Evolutionary conservation across 92 coral and sea anemone genomes (phyloP).

Genomic region (Montipora capitata): DNA sequence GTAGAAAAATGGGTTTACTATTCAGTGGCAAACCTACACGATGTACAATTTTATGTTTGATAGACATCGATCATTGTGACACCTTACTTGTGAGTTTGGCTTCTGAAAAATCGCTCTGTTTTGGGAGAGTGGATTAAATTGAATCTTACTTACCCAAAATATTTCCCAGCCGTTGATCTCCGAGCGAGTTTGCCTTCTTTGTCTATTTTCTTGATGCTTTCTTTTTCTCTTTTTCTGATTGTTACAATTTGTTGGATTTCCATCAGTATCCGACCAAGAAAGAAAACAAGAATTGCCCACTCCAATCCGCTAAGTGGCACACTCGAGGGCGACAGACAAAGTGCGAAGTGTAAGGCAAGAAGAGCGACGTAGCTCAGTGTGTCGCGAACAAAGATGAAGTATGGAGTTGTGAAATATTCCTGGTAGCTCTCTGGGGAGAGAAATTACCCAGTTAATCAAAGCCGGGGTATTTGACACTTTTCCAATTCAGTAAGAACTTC

Average conservation of each 20-base stretch:
- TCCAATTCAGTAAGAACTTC: too few relatives aligned
- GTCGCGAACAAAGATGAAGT: conserved; percentile 64
- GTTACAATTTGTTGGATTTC: conserved; percentile 39
- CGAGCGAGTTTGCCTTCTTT: too few relatives aligned
- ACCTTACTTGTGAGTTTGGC: too few relatives aligned
- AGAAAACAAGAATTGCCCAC: conserved; percentile 72
- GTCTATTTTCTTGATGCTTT: too few relatives aligned
- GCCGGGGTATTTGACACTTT: too few relatives aligned
- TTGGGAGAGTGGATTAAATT: not conserved
- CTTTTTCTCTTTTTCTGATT: not conserved
- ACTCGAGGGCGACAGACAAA: conserved; percentile 50
- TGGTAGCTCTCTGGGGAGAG: conserved; percentile 40
- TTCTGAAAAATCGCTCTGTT: too few relatives aligned
- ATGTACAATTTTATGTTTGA: too few relatives aligned
- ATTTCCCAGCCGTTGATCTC: not conserved
- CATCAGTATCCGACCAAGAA: conserved; percentile 53
- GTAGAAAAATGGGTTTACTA: too few relatives aligned
- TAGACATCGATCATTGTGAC: too few relatives aligned
- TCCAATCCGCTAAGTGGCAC: conserved; percentile 36
- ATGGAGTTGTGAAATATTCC: conserved; percentile 68
- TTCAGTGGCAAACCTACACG: too few relatives aligned
- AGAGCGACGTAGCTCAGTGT: conserved; percentile 59
- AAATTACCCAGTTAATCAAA: too few relatives aligned
- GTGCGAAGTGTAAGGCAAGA: conserved; percentile 49
- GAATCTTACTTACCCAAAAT: not conserved